Base-by-base conservation (phyloP, 2,113 vertebrate genomes). In the Xenopus borealis region DNA sequence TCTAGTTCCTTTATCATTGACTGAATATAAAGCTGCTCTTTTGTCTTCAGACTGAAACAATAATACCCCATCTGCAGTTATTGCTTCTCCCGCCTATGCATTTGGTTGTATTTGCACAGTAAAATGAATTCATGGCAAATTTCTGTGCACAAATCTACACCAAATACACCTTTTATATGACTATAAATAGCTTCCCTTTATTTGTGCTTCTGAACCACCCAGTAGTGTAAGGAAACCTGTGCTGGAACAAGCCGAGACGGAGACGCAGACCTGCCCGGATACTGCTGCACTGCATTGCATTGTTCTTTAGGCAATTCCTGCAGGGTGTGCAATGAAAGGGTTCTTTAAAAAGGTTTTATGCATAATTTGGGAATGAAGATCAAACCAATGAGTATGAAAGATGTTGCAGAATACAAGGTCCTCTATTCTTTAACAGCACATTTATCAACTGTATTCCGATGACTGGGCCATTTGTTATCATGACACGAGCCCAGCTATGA, bases 351-450 rank as follows among this genome's bases (percentile, higher is more conserved):
- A 83, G 79, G 80, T 81, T 78, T 79, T 80, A 81, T 89, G 89
- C 87, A 91, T 87, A 86, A 88, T 67, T 81, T 85, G 86, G 84
- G 90, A 91, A 87, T 85, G 84, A 88, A 88, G 85, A 90, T 90
- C 90, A 90, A 87, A 86, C 87, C 81, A 61, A 59, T 9, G 83
- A 86, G 80, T 87, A 88, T 92, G 85, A 90, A 87, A 91, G 88
- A 87, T 87, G 84, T 87, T 90, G 90, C 85, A 86, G 90, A 89
- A 88, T 53, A 69, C 73, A 75, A 63, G 30, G 33, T 9, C 33
- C 72, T 13, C 46, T 33, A 69, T 69, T 75, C 58, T 75, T 62
- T 53, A 44, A 23, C 13, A 50, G 30, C 65, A 19, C 66, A 53
- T 69, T 53, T 69, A 55, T 69, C 18, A 68, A 67, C 33, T 62